Evolutionary conservation across 2,888 invertebrate genomes (phyloP), one percentile per base, ranked within the genome.

Genomic region (Tiliacea citrago): DNA sequence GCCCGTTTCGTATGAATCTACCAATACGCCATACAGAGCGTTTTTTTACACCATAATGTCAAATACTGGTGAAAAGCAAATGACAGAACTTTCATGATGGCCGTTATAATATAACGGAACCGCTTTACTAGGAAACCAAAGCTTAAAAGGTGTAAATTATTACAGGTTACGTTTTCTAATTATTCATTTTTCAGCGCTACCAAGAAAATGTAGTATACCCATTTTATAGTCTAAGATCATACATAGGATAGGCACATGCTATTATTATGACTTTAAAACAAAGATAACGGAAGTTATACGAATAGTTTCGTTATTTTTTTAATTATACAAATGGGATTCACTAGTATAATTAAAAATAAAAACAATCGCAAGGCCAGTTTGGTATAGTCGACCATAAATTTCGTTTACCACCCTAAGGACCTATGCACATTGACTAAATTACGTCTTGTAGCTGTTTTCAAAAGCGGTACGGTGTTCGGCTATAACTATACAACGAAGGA

Each of bases 401-500:
- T 53, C 10, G n/a, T 18, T 51, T 39, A 66, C 35, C 53, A n/a
- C n/a, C 10, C 7, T 39, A n/a, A 55, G 7, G 10, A 53, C n/a
- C 35, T 9, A 21, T 16, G 21, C 47, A 65, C 21, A 35, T n/a
- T 7, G 1, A 66, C 35, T 53, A 39, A n/a, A n/a, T 66, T 39
- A 39, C 7, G 10, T n/a, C 35, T 35, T 49, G 18, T 1, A 35
- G 21, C 3, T 16, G n/a, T 39, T 6, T 51, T 53, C 21, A 53
- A 67, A 42, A 67, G 21, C 21, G 67, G 12, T 1, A 5, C 16
- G 58, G 67, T 51, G 9, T 29, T 3, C n/a, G n/a, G 42, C 0
- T 74, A 21, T 51, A 51, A 60, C 9, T 67, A 53, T 73, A 78
- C n/a, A 78, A n/a, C n/a, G 57, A 29, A 42, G 73, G 81, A 47